Evolutionary conservation across 2,113 vertebrate genomes (phyloP).

Genomic region (Serilophus lunatus): DNA sequence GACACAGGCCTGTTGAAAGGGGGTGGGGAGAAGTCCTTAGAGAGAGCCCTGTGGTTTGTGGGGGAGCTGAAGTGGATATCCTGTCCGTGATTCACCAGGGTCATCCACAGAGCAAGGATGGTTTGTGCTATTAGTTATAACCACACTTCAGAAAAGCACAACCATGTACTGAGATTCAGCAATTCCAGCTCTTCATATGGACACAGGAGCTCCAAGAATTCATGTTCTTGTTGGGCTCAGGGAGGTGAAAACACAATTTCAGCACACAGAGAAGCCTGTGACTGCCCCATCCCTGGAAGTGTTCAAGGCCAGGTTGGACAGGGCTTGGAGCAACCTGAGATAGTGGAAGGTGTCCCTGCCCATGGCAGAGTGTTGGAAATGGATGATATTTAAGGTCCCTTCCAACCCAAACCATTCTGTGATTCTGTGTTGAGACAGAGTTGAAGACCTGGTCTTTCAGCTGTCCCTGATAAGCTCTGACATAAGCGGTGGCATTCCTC

Average conservation of each 20-base stretch:
- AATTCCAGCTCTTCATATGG: background rate
- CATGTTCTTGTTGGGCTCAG: background rate
- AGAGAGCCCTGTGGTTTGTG: constrained; percentile 43
- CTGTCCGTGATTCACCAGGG: constrained; percentile 6
- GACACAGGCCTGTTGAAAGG: background rate
- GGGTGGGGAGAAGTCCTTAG: background rate
- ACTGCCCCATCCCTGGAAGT: background rate
- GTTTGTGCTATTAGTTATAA: background rate
- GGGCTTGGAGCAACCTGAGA: background rate
- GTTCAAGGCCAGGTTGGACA: fast-evolving
- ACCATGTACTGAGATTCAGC: background rate
- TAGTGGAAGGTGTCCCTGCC: background rate
- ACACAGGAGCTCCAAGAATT: background rate
- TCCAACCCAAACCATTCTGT: background rate
- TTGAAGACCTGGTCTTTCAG: background rate
- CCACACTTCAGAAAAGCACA: background rate
- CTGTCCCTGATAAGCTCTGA: background rate
- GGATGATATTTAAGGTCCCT: background rate
- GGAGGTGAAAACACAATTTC: background rate
- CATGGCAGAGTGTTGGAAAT: background rate
- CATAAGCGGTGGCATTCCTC: background rate
- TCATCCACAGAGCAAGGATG: constrained; percentile 10
- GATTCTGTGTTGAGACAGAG: background rate
- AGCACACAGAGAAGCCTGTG: background rate
- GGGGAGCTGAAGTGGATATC: constrained; percentile 27